These are phyloP conservation scores for Bombus balteatus DNA, from an alignment of 1,140 invertebrate genomes.

Conservation along the genomic window DNA sequence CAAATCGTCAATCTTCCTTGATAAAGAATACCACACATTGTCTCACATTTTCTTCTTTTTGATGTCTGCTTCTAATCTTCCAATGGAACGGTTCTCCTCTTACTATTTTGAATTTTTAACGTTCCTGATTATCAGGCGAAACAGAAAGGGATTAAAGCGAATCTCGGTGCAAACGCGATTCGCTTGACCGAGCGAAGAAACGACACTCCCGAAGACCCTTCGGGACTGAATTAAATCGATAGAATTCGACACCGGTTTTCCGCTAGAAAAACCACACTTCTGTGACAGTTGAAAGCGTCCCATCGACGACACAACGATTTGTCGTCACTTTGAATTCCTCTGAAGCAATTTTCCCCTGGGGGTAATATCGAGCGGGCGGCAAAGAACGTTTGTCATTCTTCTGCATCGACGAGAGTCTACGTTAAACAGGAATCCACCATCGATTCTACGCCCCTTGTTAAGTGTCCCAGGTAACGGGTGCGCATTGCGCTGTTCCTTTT, in stretches of 20 bases:
- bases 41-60: not conserved
- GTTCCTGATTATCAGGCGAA: not conserved
- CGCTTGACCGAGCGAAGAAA: not conserved
- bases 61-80: too few relatives aligned
- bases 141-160: constrained; percentile 7
- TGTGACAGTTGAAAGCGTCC: not conserved
- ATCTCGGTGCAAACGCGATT: not conserved
- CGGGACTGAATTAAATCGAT: constrained; percentile 27
- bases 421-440: not conserved
- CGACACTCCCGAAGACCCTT: not conserved
- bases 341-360: not conserved
- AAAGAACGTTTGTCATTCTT: constrained; percentile 10
- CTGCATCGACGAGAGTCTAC: not conserved
- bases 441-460: not conserved
- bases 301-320: constrained; percentile 13
- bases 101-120: not conserved
- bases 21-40: not conserved
- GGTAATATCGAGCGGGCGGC: not conserved
- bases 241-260: constrained; percentile 15
- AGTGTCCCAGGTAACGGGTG: constrained; percentile 2
- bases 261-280: constrained; percentile 4
- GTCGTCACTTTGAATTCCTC: constrained; percentile 24
- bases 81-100: not conserved
- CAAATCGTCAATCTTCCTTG: too few relatives aligned
- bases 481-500: too few relatives aligned